These are phyloP conservation scores for Vidua chalybeata DNA, from an alignment of 2,113 vertebrate genomes.

Conservation along the genomic window DNA sequence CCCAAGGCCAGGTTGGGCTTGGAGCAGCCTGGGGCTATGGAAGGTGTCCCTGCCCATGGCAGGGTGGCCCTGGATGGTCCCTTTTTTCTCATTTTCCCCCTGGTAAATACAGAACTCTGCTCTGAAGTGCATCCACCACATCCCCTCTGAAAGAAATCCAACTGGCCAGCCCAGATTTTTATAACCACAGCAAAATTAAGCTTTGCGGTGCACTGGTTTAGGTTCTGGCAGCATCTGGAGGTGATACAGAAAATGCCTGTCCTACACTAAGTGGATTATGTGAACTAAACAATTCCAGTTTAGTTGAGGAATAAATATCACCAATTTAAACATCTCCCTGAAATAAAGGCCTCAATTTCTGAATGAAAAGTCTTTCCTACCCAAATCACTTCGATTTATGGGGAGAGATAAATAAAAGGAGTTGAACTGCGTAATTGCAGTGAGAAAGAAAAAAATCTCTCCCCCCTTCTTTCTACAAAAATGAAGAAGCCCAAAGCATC, in stretches of 20 bases:
- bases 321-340: background rate
- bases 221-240: background rate
- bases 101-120: background rate
- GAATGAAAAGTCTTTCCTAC: background rate
- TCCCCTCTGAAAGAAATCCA: background rate
- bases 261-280: background rate
- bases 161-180: background rate
- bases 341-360: background rate
- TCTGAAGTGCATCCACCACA: background rate
- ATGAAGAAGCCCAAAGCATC: background rate
- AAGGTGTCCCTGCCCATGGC: background rate
- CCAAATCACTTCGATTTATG: background rate
- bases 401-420: background rate
- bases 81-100: background rate
- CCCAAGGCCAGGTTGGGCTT: background rate
- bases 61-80: background rate
- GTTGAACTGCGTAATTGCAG: background rate
- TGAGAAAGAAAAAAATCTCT: background rate
- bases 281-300: background rate
- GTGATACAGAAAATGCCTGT: background rate
- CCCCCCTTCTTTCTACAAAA: background rate
- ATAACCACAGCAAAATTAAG: background rate
- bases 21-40: background rate
- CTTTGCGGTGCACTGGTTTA: background rate
- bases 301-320: background rate